Percentiles rank a stretch among this genome's conserved stretches.
phyloP scores from a whole-genome alignment of 1,140 invertebrate genomes.

The Archivesica marissinica region DNA sequence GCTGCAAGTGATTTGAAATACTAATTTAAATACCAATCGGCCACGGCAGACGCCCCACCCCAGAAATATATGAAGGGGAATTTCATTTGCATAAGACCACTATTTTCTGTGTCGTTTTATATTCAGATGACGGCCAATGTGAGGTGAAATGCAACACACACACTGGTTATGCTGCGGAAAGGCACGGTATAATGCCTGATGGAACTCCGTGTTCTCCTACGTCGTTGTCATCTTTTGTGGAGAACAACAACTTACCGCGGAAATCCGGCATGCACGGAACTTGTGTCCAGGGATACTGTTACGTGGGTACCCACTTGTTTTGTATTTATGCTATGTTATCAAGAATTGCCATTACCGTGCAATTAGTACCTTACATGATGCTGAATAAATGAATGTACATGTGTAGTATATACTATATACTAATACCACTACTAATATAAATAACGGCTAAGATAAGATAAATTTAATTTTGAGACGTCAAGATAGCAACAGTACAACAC shows the following conservation, averaged over 20 bases:
- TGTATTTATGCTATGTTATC: too few relatives aligned
- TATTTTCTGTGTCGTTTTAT: neutral
- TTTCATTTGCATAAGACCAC: neutral
- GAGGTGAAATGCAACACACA: slow-evolving; percentile 43
- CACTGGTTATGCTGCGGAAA: neutral
- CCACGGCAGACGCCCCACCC: neutral
- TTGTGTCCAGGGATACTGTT: slow-evolving; percentile 55
- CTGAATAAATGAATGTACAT: too few relatives aligned
- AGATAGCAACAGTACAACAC: too few relatives aligned
- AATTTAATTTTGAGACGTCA: too few relatives aligned
- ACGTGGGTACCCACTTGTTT: slow-evolving; percentile 52
- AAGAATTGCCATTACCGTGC: too few relatives aligned
- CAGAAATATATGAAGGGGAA: neutral
- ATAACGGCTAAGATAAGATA: too few relatives aligned
- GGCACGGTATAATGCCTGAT: slow-evolving; percentile 58
- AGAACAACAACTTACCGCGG: slow-evolving; percentile 33
- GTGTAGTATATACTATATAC: too few relatives aligned
- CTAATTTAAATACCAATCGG: neutral
- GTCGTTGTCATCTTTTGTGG: neutral
- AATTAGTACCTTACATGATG: too few relatives aligned
- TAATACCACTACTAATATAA: too few relatives aligned
- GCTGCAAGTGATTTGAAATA: neutral
- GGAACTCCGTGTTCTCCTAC: slow-evolving; percentile 29
- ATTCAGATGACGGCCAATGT: slow-evolving; percentile 46
- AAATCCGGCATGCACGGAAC: slow-evolving; percentile 25